Conservation (phyloP, 2,888 invertebrate species). For the Thysanoteuthis rhombus region DNA sequence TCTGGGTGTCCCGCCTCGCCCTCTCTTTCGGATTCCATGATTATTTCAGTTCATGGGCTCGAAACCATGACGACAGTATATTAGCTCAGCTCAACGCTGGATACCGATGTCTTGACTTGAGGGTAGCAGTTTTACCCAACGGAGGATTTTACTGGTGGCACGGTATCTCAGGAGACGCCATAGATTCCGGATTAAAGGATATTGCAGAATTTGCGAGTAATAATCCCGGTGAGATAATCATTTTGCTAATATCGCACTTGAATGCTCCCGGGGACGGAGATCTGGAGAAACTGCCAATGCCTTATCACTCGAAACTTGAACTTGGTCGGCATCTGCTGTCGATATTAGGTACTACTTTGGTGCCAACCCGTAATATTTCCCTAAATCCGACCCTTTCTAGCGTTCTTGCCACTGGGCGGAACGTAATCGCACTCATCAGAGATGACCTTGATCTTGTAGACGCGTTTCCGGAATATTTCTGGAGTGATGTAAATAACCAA, state of each 20-base stretch:
- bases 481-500: constrained; percentile 1
- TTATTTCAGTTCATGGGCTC: constrained; percentile 27
- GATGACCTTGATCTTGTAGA: constrained; percentile 18
- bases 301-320: neutral
- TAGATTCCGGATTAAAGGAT: neutral
- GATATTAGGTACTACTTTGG: neutral
- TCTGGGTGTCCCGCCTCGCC: neutral
- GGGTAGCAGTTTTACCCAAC: neutral
- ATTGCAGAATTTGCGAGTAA: neutral
- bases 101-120: constrained; percentile 27
- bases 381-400: neutral
- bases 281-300: neutral
- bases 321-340: constrained; percentile 15
- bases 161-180: constrained; percentile 15
- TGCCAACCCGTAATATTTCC: neutral
- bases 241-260: constrained; percentile 17
- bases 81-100: constrained; percentile 22
- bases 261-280: neutral
- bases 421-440: neutral
- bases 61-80: constrained; percentile 14
- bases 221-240: constrained; percentile 23
- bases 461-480: constrained; percentile 26
- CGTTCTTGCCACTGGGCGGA: neutral
- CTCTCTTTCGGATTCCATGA: neutral
- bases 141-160: constrained; percentile 30